Percentiles rank a stretch among this genome's conserved stretches.
These are phyloP conservation scores for Erebia epiphron DNA, from an alignment of 2,888 invertebrate genomes.

Conservation along the genomic window DNA sequence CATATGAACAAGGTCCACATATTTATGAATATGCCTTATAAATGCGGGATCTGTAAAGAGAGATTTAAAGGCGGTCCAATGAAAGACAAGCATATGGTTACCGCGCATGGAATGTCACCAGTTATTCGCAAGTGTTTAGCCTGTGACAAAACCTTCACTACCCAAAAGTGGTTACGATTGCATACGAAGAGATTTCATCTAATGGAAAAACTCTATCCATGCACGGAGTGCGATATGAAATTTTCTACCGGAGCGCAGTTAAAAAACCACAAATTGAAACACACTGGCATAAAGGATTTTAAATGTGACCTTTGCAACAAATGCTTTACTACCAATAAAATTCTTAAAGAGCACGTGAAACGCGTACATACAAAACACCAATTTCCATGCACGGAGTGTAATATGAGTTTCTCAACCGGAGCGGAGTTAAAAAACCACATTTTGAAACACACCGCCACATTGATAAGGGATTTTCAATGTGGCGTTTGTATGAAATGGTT, in stretches of 20 bases:
- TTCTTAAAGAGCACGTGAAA: constrained; percentile 52
- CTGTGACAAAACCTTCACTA: constrained; percentile 45
- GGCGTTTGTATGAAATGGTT: too few species aligned
- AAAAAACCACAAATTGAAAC: constrained; percentile 49
- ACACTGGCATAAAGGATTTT: constrained; percentile 44
- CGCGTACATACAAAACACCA: constrained; percentile 45
- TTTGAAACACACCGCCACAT: too few species aligned
- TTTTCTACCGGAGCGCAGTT: constrained; percentile 49
- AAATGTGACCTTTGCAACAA: constrained; percentile 49
- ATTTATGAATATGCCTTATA: constrained; percentile 39
- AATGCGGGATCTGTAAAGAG: constrained; percentile 53
- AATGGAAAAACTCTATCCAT: constrained; percentile 40
- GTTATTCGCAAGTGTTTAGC: constrained; percentile 41
- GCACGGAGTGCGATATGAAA: constrained; percentile 49
- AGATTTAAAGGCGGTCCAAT: constrained; percentile 48
- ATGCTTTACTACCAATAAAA: constrained; percentile 44
- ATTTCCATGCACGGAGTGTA: not conserved
- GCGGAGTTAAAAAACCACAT: too few species aligned
- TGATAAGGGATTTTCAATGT: too few species aligned
- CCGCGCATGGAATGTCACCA: constrained; percentile 41
- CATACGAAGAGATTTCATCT: constrained; percentile 44
- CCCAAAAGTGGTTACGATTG: constrained; percentile 32
- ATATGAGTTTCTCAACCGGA: too few species aligned
- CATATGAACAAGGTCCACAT: constrained; percentile 42
- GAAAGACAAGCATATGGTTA: constrained; percentile 42